Conservation (phyloP, 1,140 invertebrate species). For the Micrasema longulum region DNA sequence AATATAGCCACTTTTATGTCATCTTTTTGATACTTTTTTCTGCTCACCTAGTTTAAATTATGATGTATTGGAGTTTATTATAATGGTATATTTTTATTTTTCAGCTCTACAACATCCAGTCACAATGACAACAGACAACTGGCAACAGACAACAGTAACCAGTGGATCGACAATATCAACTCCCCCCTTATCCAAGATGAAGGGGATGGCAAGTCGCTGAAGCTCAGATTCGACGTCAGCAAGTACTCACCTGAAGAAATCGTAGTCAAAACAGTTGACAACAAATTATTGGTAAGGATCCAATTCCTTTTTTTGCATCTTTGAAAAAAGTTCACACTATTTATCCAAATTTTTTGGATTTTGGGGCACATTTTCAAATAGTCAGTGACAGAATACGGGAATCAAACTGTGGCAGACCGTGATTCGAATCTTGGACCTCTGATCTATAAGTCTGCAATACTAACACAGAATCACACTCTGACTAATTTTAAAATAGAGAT, state of each 20-base stretch:
- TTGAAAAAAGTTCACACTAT: neutral
- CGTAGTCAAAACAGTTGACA: constrained; percentile 95
- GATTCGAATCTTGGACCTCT: no score
- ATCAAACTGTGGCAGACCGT: neutral
- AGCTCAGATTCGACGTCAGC: constrained; percentile 93
- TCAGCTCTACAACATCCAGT: constrained; percentile 72
- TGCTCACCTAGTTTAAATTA: no score
- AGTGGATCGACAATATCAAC: constrained; percentile 76
- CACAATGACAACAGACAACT: constrained; percentile 69
- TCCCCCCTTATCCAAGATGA: constrained; percentile 93
- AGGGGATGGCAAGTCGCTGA: constrained; percentile 89
- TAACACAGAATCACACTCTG: no score
- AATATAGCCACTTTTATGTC: no score
- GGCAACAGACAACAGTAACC: constrained; percentile 66
- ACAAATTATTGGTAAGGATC: constrained; percentile 88
- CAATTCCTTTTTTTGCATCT: neutral
- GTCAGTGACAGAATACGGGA: no score
- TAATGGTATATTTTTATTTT: constrained; percentile 47
- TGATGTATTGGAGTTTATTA: no score
- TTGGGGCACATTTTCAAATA: no score
- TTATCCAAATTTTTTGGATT: neutral
- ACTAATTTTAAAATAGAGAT: no score
- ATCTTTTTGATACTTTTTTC: no score
- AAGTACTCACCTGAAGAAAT: constrained; percentile 96
- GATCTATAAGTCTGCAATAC: no score